Conservation (phyloP, 2,113 vertebrate species). For the Colaptes auratus region DNA sequence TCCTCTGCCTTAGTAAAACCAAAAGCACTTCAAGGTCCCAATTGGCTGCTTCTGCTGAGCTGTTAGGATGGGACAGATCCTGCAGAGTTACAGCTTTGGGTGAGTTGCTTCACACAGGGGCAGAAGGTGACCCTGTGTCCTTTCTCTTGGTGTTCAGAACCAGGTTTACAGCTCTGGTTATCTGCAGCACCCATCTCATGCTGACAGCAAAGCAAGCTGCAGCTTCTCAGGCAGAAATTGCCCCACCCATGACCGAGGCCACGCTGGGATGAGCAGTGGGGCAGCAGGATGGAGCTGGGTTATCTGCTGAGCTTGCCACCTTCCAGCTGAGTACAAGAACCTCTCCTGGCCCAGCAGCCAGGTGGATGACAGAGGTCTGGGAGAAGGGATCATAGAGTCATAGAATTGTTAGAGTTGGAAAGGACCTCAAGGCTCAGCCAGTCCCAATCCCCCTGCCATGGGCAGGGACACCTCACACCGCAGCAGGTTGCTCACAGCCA, state of each 20-base stretch:
- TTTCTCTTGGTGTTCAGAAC: not conserved
- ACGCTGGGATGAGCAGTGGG: accelerated
- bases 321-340: not conserved
- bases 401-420: too few relatives aligned
- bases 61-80: not conserved
- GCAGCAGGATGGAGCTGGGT: not conserved
- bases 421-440: too few relatives aligned
- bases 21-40: not conserved
- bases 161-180: not conserved
- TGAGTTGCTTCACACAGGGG: accelerated
- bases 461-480: too few relatives aligned
- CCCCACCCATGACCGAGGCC: accelerated
- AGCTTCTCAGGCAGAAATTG: not conserved
- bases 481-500: too few relatives aligned
- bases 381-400: not conserved
- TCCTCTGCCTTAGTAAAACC: not conserved
- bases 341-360: not conserved
- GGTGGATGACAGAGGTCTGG: accelerated
- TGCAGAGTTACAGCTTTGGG: not conserved
- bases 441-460: too few relatives aligned
- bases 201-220: not conserved
- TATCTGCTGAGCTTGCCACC: not conserved
- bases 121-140: not conserved
- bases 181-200: accelerated
- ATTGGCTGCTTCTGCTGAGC: not conserved